These are phyloP conservation scores for Sebastes taczanowskii DNA, from an alignment of 2,797 vertebrate species.

Conservation along the genomic window DNA sequence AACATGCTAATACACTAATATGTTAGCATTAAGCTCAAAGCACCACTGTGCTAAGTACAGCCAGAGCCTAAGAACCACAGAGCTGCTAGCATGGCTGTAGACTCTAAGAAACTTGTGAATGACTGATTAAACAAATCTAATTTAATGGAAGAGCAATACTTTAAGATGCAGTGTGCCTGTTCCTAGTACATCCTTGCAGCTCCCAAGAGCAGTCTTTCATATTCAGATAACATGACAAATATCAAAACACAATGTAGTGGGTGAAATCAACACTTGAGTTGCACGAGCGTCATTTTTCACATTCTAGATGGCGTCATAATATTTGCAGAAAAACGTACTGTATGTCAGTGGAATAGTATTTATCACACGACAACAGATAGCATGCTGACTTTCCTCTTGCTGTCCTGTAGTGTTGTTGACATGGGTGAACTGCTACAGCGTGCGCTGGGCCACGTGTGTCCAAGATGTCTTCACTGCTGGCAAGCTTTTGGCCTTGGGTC, in stretches of 20 bases:
- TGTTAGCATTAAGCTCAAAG: too few relatives aligned
- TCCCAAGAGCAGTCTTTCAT: not conserved
- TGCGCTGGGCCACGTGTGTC: constrained; percentile 85
- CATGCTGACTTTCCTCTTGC: not conserved
- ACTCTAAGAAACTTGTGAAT: too few relatives aligned
- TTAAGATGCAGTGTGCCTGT: too few relatives aligned
- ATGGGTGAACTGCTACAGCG: constrained; percentile 88
- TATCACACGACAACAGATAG: not conserved
- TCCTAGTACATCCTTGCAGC: not conserved
- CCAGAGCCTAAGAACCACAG: too few relatives aligned
- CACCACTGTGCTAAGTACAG: too few relatives aligned
- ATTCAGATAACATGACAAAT: not conserved
- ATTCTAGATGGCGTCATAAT: not conserved
- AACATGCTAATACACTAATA: too few relatives aligned
- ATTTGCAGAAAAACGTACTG: not conserved
- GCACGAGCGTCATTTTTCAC: accelerated
- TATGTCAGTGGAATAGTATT: not conserved
- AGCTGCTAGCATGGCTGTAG: too few relatives aligned
- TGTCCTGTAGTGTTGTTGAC: constrained; percentile 82
- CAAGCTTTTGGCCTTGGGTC: constrained; percentile 85
- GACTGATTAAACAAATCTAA: too few relatives aligned
- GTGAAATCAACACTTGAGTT: not conserved
- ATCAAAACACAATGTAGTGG: not conserved
- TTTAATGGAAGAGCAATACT: too few relatives aligned
- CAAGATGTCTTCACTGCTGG: constrained; percentile 88